Base-by-base conservation (phyloP, 2,888 invertebrate genomes). In the Leucania comma region DNA sequence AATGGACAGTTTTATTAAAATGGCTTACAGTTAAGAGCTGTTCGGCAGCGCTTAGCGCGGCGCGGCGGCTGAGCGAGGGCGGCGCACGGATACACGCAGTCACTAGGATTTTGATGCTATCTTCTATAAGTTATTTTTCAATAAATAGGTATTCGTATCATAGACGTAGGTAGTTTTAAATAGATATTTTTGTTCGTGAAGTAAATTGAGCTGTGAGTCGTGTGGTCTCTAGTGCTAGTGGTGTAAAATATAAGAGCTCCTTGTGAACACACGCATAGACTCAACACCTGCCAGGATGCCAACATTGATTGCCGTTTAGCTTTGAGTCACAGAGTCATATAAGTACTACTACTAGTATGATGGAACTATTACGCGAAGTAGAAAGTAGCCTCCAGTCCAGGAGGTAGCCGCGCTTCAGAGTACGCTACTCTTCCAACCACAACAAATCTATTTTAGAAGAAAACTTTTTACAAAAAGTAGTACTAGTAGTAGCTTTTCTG, bases 1-100 rank as follows among this genome's bases (percentile, higher is more conserved):
- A 71, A 77, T 32, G 22, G 71, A 75, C 71, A 58, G 57, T 71
- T 77, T 62, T 70, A 58, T 70, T 65, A 77, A 58, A 62, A 61
- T 54, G 38, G 10, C 50, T 75, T 50, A 62, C 22, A 59, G 50
- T 60, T 35, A 50, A 57, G 35, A 56, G 54, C 50, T 29, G n/a
- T 24, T 53, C 14, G 35, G 54, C 4, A 51, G 6, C 14, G 46
- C 26, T 59, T 8, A 51, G 12, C 9, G 32, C 53, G 62, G 35
- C 38, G 29, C 12, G 24, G n/a, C n/a, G 38, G 22, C 50, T 35
- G 20, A 53, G 46, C 48, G 51, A 22, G 29, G 0, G 29, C n/a
- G 29, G 26, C 17, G 26, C 8, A 17, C 14, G 12, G 53, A 50
- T 0, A 35, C 56, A 42, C 29, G 56, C 14, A 51, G 56, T 12